Conservation (phyloP, 2,797 vertebrate genomes). For the Paramormyrops hopkinsi region DNA sequence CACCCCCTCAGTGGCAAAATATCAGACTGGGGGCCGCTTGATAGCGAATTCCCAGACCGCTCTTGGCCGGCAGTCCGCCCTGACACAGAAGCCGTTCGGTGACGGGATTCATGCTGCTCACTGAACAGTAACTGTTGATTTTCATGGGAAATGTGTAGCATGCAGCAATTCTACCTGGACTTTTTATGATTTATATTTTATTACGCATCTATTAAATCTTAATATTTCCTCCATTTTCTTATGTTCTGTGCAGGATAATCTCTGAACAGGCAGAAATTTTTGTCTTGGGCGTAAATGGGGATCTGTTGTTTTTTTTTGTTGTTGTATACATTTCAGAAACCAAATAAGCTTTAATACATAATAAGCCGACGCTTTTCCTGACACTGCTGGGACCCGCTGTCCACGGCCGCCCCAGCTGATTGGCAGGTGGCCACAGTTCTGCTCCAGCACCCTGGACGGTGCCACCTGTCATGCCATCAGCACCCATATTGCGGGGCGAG, state of each 20-base stretch:
- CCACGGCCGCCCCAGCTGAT: neutral
- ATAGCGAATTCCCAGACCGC: neutral
- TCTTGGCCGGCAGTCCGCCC: neutral
- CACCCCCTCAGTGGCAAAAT: neutral
- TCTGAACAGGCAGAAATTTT: neutral
- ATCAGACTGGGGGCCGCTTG: neutral
- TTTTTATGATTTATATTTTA: neutral
- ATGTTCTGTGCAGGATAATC: neutral
- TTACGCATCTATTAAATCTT: neutral
- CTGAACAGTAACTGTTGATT: neutral
- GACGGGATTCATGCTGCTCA: neutral
- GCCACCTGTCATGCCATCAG: neutral
- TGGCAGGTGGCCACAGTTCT: neutral
- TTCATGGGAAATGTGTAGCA: neutral
- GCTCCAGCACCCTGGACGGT: neutral
- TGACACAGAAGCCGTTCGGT: neutral
- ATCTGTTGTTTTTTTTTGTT: neutral
- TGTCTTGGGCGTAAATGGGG: neutral
- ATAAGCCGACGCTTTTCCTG: neutral
- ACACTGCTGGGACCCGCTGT: neutral
- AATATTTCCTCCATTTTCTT: neutral
- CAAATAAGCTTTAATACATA: neutral
- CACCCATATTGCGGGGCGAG: neutral
- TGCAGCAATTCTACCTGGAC: neutral
- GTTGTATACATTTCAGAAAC: neutral